Base-by-base conservation (phyloP, 2,797 vertebrate genomes). In the Phoeniculus purpureus region DNA sequence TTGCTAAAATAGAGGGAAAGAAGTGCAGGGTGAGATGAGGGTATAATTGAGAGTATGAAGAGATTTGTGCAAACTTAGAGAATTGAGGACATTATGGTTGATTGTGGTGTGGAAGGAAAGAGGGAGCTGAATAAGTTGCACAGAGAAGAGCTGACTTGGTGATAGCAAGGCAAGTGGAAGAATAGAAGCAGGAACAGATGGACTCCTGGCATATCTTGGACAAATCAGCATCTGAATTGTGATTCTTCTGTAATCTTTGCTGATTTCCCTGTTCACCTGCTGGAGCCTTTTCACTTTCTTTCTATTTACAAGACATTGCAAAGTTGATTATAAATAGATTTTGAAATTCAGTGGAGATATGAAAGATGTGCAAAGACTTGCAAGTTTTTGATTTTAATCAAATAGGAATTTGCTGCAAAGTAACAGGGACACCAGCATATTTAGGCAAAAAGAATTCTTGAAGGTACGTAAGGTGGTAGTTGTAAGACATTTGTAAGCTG, bases 351-450 rank as follows among this genome's bases (percentile, higher is more conserved):
- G 6, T 54, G 40, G 51, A 56, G 23, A 61, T 75, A 10, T 45
- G 55, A 54, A 91, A 58, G 70, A 45, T 68, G 54, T 7, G 18
- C 75, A 26, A 61, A 71, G 51, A 43, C 75, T 75, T 92, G 8
- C 10, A 77, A 25, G 48, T 75, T 68, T 47, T 71, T 43, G n/a
- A 2, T 89, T 95, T 88, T 66, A 76, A 66, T 86, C 67, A 37
- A 72, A 13, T 14, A 66, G 19, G 19, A 89, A 54, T n/a, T 77
- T 66, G 5, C 54, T 80, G 40, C 25, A 52, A 76, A 55, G 60
- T 50, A 81, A 1, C 5, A 32, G 22, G 1, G 0, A 0, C 12
- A 27, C 31, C 27, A 85, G 7, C 0, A 0, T 76, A 7, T 77
- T 82, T 58, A 77, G 56, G 26, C 64, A 50, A 74, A 76, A 43